A percentile compares a stretch with the other conserved stretches of the same genome.
Evolutionary conservation across 1,140 invertebrate genomes (phyloP).

Genomic region (Cydia splendana): DNA sequence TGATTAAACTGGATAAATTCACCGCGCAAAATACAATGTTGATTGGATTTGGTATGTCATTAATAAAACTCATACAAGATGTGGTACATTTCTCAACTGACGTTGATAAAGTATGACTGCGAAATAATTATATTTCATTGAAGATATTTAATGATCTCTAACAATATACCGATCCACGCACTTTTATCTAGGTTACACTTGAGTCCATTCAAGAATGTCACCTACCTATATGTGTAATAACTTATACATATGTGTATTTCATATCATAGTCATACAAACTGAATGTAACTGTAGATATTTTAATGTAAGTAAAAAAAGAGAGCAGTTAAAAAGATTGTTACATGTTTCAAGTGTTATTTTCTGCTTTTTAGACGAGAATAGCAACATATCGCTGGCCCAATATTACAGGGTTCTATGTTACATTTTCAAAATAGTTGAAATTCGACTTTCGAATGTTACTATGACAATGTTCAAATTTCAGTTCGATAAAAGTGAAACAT

Average conservation of each 20-base stretch:
- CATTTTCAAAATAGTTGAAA: too few species aligned
- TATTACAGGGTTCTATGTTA: too few species aligned
- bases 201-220: neutral
- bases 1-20: neutral
- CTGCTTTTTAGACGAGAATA: too few species aligned
- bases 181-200: conserved; percentile 9
- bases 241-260: neutral
- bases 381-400: too few species aligned
- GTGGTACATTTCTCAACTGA: conserved; percentile 21
- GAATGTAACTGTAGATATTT: too few species aligned
- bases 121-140: conserved; percentile 30
- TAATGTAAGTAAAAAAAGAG: too few species aligned
- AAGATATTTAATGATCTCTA: conserved; percentile 23
- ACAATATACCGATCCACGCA: neutral
- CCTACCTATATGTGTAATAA: neutral
- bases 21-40: conserved; percentile 9
- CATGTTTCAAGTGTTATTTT: too few species aligned
- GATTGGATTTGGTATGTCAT: conserved; percentile 25
- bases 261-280: neutral
- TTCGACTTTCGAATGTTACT: too few species aligned
- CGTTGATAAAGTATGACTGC: conserved; percentile 26
- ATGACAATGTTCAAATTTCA: too few species aligned
- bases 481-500: too few species aligned
- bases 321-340: too few species aligned
- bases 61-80: conserved; percentile 32